These are phyloP conservation scores for Cochlearius cochlearius DNA, from an alignment of 2,113 vertebrate species.

Conservation along the genomic window DNA sequence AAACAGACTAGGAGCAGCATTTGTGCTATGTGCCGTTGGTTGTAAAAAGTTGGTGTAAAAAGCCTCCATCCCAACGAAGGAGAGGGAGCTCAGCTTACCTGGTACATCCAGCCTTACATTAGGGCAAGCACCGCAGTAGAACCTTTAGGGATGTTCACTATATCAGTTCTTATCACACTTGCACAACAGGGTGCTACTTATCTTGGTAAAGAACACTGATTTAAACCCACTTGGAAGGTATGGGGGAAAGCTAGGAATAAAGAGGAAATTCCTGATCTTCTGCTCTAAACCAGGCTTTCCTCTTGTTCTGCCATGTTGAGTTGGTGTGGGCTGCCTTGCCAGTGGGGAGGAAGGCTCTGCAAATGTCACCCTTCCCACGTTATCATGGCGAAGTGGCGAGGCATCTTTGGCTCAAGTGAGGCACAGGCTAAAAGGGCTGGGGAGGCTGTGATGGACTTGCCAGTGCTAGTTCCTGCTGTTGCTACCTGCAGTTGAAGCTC, in stretches of 20 bases:
- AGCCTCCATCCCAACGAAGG: accelerated
- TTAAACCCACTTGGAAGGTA: background rate
- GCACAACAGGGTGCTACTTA: background rate
- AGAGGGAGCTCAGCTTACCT: background rate
- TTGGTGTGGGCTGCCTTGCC: background rate
- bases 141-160: background rate
- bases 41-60: background rate
- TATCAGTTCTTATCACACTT: accelerated
- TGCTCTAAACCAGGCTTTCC: background rate
- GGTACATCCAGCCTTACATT: accelerated
- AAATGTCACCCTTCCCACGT: background rate
- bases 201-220: background rate
- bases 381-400: accelerated
- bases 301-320: background rate
- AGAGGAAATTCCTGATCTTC: background rate
- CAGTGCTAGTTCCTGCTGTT: background rate
- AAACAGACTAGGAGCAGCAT: background rate
- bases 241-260: background rate
- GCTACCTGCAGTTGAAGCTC: background rate
- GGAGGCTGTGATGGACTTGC: background rate
- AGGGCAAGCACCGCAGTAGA: background rate
- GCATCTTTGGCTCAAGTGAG: background rate
- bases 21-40: background rate
- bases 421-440: background rate
- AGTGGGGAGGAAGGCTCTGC: background rate